Conservation (phyloP, 2,797 vertebrate genomes). For the Heterohyrax brucei region DNA sequence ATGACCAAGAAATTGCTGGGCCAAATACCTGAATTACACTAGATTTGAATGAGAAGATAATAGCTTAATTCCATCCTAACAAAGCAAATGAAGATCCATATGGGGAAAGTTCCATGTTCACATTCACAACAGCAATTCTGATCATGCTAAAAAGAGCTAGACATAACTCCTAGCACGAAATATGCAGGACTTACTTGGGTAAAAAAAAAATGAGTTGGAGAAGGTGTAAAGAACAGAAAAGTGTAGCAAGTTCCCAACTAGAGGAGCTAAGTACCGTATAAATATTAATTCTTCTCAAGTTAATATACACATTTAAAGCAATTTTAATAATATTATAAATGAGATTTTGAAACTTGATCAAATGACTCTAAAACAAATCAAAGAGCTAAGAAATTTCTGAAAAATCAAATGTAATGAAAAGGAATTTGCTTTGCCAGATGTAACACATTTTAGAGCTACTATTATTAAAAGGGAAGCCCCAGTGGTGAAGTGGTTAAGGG, state of each 20-base stretch:
- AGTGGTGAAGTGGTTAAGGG: too few relatives aligned
- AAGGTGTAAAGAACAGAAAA: constrained; percentile 33
- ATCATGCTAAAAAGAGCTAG: not conserved
- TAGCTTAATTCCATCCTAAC: not conserved
- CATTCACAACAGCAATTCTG: constrained; percentile 8
- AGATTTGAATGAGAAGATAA: not conserved
- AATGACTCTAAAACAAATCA: constrained; percentile 28
- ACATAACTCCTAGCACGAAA: not conserved
- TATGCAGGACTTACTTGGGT: not conserved
- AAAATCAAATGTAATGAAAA: not conserved
- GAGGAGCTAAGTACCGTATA: not conserved
- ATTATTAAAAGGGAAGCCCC: not conserved
- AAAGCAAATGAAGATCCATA: not conserved
- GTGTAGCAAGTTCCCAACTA: not conserved
- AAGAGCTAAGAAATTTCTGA: not conserved
- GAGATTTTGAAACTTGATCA: constrained; percentile 49
- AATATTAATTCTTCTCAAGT: not conserved
- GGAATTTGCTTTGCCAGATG: not conserved
- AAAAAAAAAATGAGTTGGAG: not conserved
- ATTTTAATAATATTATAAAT: constrained; percentile 13
- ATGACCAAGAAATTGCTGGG: constrained; percentile 3
- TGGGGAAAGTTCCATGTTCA: not conserved
- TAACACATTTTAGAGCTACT: not conserved
- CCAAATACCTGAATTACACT: not conserved
- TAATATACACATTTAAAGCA: constrained; percentile 12